Evolutionary conservation across 2,113 vertebrate species (phyloP).

Genomic region (Notarius lentiginosus): DNA sequence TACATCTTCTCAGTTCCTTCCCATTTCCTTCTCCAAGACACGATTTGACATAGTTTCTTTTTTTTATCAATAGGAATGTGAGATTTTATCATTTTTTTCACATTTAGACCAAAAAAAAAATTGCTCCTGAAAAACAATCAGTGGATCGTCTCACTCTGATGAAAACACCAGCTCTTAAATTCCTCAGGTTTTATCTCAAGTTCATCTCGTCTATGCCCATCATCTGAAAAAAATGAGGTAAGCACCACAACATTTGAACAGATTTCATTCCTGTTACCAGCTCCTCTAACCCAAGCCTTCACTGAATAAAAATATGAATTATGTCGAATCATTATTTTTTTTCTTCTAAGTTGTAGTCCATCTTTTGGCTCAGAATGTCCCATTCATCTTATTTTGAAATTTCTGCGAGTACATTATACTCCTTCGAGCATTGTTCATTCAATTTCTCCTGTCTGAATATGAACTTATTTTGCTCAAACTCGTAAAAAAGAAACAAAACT

Average conservation of each 20-base stretch:
- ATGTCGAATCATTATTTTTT: neutral
- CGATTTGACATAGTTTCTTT: neutral
- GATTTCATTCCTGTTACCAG: neutral
- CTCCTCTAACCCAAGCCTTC: neutral
- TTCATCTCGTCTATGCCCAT: neutral
- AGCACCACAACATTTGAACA: neutral
- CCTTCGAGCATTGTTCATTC: neutral
- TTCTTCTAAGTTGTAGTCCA: neutral
- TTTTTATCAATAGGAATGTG: neutral
- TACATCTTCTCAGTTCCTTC: neutral
- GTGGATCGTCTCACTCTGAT: neutral
- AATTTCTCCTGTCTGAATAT: neutral
- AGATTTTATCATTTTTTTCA: neutral
- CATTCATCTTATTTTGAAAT: neutral
- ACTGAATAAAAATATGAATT: neutral
- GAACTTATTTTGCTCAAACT: neutral
- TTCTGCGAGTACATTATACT: neutral
- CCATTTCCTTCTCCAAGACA: neutral
- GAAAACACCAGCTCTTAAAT: conserved; percentile 6
- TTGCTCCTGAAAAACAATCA: neutral
- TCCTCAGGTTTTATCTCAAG: neutral
- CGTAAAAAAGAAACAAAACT: neutral
- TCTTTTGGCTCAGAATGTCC: neutral
- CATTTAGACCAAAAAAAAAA: neutral
- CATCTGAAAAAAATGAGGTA: neutral